Evolutionary conservation across 2,113 vertebrate species (phyloP).

Genomic region (Origma solitaria): DNA sequence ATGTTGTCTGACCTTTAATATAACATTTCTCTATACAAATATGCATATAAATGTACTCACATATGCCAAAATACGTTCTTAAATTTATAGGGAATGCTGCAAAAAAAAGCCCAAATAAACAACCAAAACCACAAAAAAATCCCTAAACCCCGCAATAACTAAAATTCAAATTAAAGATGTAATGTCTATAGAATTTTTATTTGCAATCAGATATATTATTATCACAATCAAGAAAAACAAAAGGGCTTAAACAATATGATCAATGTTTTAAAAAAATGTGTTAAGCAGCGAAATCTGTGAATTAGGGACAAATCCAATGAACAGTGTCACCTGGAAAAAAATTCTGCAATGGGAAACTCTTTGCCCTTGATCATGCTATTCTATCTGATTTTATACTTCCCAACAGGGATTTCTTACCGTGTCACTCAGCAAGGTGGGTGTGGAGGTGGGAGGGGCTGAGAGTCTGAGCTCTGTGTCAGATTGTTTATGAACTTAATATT

Average conservation of each 20-base stretch:
- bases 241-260: not conserved
- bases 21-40: not conserved
- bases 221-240: not conserved
- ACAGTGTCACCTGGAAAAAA: not conserved
- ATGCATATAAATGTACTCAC: not conserved
- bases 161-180: not conserved
- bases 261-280: not conserved
- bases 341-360: not conserved
- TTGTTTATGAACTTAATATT: not conserved
- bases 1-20: not conserved
- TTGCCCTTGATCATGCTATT: not conserved
- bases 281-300: not conserved
- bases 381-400: not conserved
- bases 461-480: not conserved
- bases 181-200: not conserved
- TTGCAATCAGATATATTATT: not conserved
- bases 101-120: not conserved
- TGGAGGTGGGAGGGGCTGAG: not conserved
- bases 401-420: not conserved
- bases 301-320: not conserved
- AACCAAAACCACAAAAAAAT: not conserved
- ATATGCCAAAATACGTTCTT: not conserved
- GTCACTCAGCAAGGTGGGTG: not conserved
- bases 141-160: not conserved
- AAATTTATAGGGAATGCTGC: not conserved